Conservation (phyloP, 2,113 vertebrate species). For the Apistogramma diplotaenia region DNA sequence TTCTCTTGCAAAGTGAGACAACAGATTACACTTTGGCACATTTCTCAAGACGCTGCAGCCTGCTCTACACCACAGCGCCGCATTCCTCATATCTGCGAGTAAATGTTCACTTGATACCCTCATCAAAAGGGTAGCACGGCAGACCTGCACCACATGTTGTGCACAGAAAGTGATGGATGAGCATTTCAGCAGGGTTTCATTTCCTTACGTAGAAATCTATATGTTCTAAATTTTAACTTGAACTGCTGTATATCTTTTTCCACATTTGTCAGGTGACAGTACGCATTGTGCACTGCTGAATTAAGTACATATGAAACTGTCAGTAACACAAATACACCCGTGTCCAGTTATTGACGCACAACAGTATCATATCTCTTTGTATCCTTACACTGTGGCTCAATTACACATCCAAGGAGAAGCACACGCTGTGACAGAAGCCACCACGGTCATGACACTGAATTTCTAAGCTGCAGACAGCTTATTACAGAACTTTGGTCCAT, state of each 20-base stretch:
- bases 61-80: constrained; percentile 50
- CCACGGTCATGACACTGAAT: constrained; percentile 30
- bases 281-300: constrained; percentile 4
- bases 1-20: constrained; percentile 16
- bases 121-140: constrained; percentile 36
- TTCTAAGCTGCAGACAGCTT: constrained; percentile 35
- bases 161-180: constrained; percentile 57
- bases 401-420: constrained; percentile 46
- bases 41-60: constrained; percentile 50
- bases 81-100: constrained; percentile 58
- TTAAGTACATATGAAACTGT: constrained; percentile 42
- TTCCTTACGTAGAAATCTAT: not conserved
- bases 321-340: constrained; percentile 23
- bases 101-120: constrained; percentile 57
- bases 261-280: constrained; percentile 2
- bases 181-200: not conserved
- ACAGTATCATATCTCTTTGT: constrained; percentile 50
- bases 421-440: constrained; percentile 48
- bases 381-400: constrained; percentile 22
- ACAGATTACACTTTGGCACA: constrained; percentile 42
- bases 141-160: constrained; percentile 53
- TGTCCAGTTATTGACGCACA: constrained; percentile 35
- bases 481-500: not conserved
- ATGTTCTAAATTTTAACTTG: constrained; percentile 12
- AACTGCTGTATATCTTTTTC: not conserved